These are phyloP conservation scores for Synanceia verrucosa DNA, from an alignment of 2,797 vertebrate genomes.

Conservation along the genomic window DNA sequence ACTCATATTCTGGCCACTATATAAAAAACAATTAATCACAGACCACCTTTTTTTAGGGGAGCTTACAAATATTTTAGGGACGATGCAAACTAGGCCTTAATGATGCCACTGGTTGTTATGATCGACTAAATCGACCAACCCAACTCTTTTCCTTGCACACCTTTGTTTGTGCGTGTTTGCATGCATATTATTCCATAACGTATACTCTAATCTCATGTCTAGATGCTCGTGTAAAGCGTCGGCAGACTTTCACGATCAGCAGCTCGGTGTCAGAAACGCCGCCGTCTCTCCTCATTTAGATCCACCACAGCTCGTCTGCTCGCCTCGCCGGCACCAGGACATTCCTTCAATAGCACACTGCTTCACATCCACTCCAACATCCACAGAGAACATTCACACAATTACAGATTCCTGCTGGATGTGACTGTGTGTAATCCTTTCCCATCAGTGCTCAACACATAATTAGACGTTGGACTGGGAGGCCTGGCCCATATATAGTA, in stretches of 20 bases:
- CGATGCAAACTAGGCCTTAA: too few relatives aligned
- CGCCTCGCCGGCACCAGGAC: constrained; percentile 76
- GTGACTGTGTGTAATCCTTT: constrained; percentile 65
- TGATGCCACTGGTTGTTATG: too few relatives aligned
- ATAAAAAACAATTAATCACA: too few relatives aligned
- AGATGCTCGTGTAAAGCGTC: constrained; percentile 19
- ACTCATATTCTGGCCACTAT: too few relatives aligned
- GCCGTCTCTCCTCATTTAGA: constrained; percentile 63
- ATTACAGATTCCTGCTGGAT: constrained; percentile 78
- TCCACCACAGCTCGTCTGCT: constrained; percentile 69
- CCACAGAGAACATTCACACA: constrained; percentile 73
- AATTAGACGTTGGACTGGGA: constrained; percentile 79
- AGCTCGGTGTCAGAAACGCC: constrained; percentile 58
- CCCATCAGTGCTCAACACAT: constrained; percentile 78
- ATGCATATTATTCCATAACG: too few relatives aligned
- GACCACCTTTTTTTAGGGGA: too few relatives aligned
- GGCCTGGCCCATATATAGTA: constrained; percentile 75
- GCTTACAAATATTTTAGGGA: too few relatives aligned
- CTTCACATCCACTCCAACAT: constrained; percentile 69
- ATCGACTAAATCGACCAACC: too few relatives aligned
- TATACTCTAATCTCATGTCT: too few relatives aligned
- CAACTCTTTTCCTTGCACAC: too few relatives aligned
- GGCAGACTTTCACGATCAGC: too few relatives aligned
- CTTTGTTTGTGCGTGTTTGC: constrained; percentile 27
- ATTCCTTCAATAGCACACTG: constrained; percentile 71